Conservation (phyloP, 2,113 vertebrate genomes). For the Phoenicopterus ruber region DNA sequence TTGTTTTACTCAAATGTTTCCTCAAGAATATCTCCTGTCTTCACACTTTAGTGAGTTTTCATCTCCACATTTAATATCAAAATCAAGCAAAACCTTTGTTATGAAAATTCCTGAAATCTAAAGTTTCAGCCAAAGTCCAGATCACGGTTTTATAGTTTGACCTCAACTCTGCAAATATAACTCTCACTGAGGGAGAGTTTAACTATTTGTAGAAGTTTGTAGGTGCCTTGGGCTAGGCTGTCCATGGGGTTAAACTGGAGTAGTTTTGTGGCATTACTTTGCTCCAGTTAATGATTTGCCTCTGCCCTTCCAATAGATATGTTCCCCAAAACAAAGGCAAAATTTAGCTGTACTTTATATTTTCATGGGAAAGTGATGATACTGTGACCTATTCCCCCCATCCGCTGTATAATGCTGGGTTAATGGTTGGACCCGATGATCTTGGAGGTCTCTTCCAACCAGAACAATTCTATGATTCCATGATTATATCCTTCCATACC, state of each 20-base stretch:
- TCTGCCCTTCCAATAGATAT: neutral
- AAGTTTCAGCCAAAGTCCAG: neutral
- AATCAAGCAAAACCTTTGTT: neutral
- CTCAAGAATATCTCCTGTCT: neutral
- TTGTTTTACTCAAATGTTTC: neutral
- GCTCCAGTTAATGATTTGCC: neutral
- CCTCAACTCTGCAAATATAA: neutral
- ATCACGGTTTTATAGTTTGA: neutral
- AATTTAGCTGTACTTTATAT: neutral
- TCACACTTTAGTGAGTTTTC: neutral
- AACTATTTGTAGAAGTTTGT: neutral
- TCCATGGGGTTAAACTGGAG: fast-evolving
- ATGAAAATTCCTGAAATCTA: neutral
- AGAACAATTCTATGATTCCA: too few species aligned
- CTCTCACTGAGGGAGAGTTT: neutral
- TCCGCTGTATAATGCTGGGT: too few species aligned
- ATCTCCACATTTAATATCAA: neutral
- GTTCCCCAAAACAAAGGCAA: neutral
- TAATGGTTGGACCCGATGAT: too few species aligned
- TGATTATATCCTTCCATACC: neutral
- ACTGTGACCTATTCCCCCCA: neutral
- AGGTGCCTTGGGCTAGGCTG: neutral
- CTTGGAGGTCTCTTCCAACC: too few species aligned
- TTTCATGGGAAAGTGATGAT: neutral
- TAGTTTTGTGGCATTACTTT: neutral